Conservation (phyloP, 1,140 invertebrate species). For the Macrotrachela quadricornifera region DNA sequence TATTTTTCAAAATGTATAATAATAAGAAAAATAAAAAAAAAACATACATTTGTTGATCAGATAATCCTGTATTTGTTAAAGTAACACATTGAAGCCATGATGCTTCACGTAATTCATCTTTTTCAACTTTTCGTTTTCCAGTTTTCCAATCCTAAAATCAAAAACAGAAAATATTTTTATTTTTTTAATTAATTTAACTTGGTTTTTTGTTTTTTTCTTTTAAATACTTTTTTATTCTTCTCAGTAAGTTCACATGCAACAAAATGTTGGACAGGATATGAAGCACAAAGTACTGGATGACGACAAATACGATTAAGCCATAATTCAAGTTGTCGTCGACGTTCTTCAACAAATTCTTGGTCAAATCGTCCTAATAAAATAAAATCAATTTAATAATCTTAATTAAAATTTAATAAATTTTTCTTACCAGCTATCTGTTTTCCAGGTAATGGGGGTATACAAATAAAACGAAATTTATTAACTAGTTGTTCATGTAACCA, state of each 20-base stretch:
- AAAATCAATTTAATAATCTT: too few species aligned
- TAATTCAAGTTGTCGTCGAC: conserved; percentile 69
- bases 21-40: too few species aligned
- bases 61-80: too few species aligned
- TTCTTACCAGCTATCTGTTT: conserved; percentile 34
- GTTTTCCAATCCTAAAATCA: conserved; percentile 52
- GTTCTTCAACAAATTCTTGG: conserved; percentile 79
- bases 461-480: conserved; percentile 76
- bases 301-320: conserved; percentile 86
- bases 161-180: too few species aligned
- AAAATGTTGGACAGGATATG: conserved; percentile 83
- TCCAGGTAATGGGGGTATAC: conserved; percentile 81
- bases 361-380: conserved; percentile 72
- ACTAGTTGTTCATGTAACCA: conserved; percentile 80
- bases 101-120: conserved; percentile 67
- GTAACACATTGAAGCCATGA: conserved; percentile 37
- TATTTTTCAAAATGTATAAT: too few species aligned
- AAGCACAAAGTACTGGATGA: conserved; percentile 73
- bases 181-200: too few species aligned
- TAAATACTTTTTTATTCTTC: too few species aligned
- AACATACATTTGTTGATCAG: too few species aligned
- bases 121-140: conserved; percentile 81
- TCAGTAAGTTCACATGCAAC: conserved; percentile 44
- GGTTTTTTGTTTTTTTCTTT: too few species aligned
- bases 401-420: too few species aligned